Percentiles rank a stretch among this genome's conserved stretches.
Conservation (phyloP, 1,140 invertebrate species). For the Drosophila oshimai region DNA sequence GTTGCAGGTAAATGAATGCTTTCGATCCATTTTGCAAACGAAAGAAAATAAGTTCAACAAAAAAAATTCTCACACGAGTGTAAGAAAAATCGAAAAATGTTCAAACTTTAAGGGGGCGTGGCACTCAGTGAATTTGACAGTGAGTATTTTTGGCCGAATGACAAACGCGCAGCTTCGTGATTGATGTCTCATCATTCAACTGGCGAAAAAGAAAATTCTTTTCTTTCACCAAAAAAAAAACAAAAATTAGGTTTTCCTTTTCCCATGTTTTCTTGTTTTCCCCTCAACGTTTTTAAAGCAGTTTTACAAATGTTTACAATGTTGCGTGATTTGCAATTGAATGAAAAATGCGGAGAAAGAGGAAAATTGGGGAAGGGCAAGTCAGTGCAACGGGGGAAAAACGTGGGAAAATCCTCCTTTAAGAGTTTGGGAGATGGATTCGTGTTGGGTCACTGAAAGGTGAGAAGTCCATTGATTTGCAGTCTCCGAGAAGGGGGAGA, state of each 20-base stretch:
- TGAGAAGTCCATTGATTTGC: constrained; percentile 21
- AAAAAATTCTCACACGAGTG: constrained; percentile 21
- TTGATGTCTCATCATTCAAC: constrained; percentile 77
- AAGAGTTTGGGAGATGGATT: constrained; percentile 18
- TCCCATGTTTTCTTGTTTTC: neutral
- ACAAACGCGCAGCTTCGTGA: constrained; percentile 68
- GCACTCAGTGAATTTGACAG: constrained; percentile 70
- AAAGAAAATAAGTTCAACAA: constrained; percentile 22
- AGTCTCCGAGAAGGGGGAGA: neutral
- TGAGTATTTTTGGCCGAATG: constrained; percentile 58
- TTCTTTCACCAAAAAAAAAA: constrained; percentile 5
- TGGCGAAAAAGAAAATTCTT: constrained; percentile 53
- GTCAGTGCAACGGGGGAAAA: constrained; percentile 15
- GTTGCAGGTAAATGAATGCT: constrained; percentile 75
- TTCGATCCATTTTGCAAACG: constrained; percentile 56
- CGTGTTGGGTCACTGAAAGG: constrained; percentile 34
- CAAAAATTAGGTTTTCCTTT: neutral
- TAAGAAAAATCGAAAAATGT: constrained; percentile 54
- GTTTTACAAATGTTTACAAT: constrained; percentile 81
- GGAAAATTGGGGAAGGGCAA: neutral
- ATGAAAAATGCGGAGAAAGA: constrained; percentile 30
- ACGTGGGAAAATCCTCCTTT: neutral
- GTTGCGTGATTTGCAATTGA: constrained; percentile 80
- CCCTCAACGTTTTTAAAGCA: constrained; percentile 57
- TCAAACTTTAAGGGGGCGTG: constrained; percentile 60